phyloP scores from a whole-genome alignment of 2,888 invertebrate species.

The Emmelina monodactyla region DNA sequence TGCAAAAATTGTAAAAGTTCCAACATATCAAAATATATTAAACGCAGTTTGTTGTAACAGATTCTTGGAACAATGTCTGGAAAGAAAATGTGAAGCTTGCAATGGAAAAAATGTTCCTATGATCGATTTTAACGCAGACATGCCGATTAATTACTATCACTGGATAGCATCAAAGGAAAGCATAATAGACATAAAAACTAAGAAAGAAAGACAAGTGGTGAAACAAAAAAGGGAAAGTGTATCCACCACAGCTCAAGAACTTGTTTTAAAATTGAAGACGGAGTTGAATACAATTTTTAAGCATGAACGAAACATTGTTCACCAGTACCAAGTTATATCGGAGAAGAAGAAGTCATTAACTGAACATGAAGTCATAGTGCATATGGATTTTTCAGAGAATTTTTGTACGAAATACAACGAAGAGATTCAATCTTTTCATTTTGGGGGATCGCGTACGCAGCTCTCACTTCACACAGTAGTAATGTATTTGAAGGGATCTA shows the following conservation, averaged over 20 bases:
- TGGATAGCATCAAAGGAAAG: neutral
- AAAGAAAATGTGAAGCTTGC: slow-evolving; percentile 17
- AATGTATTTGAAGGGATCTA: slow-evolving; percentile 19
- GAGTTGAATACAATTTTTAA: slow-evolving; percentile 9
- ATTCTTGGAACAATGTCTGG: slow-evolving; percentile 16
- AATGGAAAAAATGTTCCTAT: slow-evolving; percentile 13
- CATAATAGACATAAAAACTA: slow-evolving; percentile 5
- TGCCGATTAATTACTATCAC: neutral
- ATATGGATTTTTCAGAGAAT: slow-evolving; percentile 31
- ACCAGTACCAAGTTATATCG: slow-evolving; percentile 17
- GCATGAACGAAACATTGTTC: slow-evolving; percentile 8
- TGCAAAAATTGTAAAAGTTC: slow-evolving; percentile 16
- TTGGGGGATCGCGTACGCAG: slow-evolving; percentile 24
- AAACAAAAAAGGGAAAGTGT: slow-evolving; percentile 11
- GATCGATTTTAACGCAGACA: neutral
- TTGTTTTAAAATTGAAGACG: slow-evolving; percentile 11
- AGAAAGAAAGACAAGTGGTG: slow-evolving; percentile 10
- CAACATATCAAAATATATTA: slow-evolving; percentile 17
- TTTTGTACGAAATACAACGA: slow-evolving; percentile 21
- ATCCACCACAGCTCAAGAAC: slow-evolving; percentile 6
- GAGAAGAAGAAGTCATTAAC: slow-evolving; percentile 13
- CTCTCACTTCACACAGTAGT: slow-evolving; percentile 29
- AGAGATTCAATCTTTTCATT: slow-evolving; percentile 31
- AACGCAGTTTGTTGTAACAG: slow-evolving; percentile 17
- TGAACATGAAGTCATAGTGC: slow-evolving; percentile 15